Conservation (phyloP, 2,888 invertebrate genomes). For the Netelia fuscicornis region DNA sequence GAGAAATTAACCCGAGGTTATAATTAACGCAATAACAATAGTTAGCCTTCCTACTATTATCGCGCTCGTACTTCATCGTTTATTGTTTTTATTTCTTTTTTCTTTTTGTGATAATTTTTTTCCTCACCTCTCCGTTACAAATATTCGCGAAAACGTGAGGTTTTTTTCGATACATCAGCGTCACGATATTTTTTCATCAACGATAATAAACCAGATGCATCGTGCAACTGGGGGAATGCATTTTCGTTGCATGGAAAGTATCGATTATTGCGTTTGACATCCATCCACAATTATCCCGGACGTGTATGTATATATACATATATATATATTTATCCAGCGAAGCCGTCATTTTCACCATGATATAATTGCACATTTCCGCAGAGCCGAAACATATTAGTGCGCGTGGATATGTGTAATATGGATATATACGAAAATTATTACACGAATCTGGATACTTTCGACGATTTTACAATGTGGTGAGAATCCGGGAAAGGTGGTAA, state of each 20-base stretch:
- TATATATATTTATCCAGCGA: background rate
- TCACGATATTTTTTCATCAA: constrained; percentile 1
- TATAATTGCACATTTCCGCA: background rate
- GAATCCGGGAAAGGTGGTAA: background rate
- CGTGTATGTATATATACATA: background rate
- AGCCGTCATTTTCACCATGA: background rate
- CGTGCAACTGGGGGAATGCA: background rate
- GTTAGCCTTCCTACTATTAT: too few relatives aligned
- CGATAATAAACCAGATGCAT: background rate
- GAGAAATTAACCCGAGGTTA: too few relatives aligned
- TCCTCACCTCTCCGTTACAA: too few relatives aligned
- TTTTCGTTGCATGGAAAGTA: constrained; percentile 6
- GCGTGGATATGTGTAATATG: background rate
- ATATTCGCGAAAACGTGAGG: too few relatives aligned
- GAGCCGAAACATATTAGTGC: background rate
- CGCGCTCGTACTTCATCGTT: too few relatives aligned
- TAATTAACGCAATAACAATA: too few relatives aligned
- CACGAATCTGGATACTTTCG: constrained; percentile 35
- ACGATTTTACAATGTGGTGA: background rate
- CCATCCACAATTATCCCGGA: constrained; percentile 22
- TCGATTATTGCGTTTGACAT: constrained; percentile 43
- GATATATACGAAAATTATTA: constrained; percentile 27
- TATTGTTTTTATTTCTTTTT: too few relatives aligned
- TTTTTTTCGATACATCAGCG: constrained; percentile 12
- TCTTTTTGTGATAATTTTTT: too few relatives aligned